Evolutionary conservation across 2,113 vertebrate species (phyloP).

Genomic region (Periophthalmodon schlosseri): DNA sequence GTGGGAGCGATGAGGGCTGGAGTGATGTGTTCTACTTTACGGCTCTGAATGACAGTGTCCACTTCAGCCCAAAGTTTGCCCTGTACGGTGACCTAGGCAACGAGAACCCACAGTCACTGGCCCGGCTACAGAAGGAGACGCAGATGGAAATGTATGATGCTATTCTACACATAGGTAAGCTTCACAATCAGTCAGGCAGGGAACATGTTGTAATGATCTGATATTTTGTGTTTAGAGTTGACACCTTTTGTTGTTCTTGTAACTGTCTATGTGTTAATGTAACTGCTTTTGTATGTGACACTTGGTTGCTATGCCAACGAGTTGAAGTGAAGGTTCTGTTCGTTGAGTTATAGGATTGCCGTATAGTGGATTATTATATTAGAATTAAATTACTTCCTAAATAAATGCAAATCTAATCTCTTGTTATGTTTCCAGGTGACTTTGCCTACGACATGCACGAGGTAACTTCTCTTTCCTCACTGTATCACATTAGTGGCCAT

Average conservation of each 20-base stretch:
- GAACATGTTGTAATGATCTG: neutral
- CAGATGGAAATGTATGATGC: slow-evolving; percentile 82
- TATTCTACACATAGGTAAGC: slow-evolving; percentile 85
- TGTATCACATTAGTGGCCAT: slow-evolving; percentile 15
- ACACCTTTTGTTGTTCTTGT: too few relatives aligned
- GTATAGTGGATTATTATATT: too few relatives aligned
- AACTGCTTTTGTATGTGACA: too few relatives aligned
- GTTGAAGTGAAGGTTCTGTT: too few relatives aligned
- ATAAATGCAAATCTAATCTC: neutral
- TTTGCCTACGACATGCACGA: slow-evolving; percentile 88
- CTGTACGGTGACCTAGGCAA: slow-evolving; percentile 88
- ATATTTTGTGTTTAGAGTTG: too few relatives aligned
- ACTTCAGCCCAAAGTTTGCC: slow-evolving; percentile 83
- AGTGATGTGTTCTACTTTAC: slow-evolving; percentile 82
- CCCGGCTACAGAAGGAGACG: slow-evolving; percentile 82
- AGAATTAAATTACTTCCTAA: neutral
- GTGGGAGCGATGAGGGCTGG: slow-evolving; percentile 83
- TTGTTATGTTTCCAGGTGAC: slow-evolving; percentile 77
- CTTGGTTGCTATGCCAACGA: too few relatives aligned
- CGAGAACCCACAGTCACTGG: slow-evolving; percentile 86
- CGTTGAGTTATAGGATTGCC: too few relatives aligned
- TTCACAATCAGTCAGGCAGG: neutral
- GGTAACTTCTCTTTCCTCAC: slow-evolving; percentile 60
- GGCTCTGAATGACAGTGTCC: slow-evolving; percentile 72
- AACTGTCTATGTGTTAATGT: too few relatives aligned